A percentile compares a stretch with the other conserved stretches of the same genome.
Conservation (phyloP, 2,797 vertebrate species). For the Halcyon chelicuti region DNA sequence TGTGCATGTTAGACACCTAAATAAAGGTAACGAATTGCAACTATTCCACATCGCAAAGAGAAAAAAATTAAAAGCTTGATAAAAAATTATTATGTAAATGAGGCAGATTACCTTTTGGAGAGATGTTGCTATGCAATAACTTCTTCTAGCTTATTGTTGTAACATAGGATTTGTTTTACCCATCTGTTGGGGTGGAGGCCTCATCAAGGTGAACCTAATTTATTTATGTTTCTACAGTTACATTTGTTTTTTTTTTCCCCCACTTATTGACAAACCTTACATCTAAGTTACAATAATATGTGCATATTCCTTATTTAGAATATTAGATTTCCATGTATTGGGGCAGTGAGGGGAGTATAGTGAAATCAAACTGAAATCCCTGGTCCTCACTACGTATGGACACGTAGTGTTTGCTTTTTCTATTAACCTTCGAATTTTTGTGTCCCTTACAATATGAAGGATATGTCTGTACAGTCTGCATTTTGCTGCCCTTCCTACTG, state of each 20-base stretch:
- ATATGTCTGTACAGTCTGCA: rapidly evolving
- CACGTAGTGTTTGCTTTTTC: neutral
- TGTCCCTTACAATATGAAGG: neutral
- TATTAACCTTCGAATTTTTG: neutral
- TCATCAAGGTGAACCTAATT: neutral
- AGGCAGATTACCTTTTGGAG: neutral
- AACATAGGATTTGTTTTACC: neutral
- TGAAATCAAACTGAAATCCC: neutral
- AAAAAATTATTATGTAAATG: neutral
- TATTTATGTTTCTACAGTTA: neutral
- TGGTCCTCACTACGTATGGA: neutral
- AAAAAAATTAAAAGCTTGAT: neutral
- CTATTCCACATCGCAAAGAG: neutral
- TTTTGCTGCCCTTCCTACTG: neutral
- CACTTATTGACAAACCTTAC: neutral
- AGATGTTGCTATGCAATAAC: neutral
- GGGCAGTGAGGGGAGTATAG: neutral
- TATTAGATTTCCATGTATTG: neutral
- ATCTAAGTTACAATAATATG: neutral
- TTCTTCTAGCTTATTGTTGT: neutral
- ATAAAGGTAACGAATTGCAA: neutral
- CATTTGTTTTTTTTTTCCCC: neutral
- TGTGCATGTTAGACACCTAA: neutral
- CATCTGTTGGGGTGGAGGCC: neutral
- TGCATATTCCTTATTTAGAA: neutral